Conservation (phyloP, 2,797 vertebrate species). For the Arrhamphus sclerolepis region DNA sequence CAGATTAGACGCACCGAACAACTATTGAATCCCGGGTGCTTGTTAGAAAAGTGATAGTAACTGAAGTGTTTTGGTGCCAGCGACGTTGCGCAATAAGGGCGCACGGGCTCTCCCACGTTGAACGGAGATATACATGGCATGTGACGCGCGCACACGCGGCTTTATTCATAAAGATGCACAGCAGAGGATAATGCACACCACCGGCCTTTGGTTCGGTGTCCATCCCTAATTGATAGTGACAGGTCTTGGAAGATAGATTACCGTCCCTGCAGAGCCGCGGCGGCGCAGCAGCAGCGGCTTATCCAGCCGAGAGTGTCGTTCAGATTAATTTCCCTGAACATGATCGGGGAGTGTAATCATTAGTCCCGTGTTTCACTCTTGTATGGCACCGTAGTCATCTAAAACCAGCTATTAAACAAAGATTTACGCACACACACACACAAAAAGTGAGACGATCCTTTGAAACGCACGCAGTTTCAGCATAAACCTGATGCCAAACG, state of each 20-base stretch:
- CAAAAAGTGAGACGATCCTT: fast-evolving
- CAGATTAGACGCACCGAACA: neutral
- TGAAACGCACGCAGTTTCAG: no score
- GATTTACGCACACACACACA: slow-evolving; percentile 53
- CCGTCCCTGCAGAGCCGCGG: slow-evolving; percentile 23
- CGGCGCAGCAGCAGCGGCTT: slow-evolving; percentile 16
- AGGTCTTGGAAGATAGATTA: slow-evolving; percentile 77
- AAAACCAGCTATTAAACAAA: neutral
- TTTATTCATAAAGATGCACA: slow-evolving; percentile 22
- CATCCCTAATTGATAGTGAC: slow-evolving; percentile 70
- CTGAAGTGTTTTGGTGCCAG: neutral
- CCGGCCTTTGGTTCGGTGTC: slow-evolving; percentile 16
- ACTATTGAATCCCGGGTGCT: neutral
- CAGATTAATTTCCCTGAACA: neutral
- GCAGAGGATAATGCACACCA: slow-evolving; percentile 9
- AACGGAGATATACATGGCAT: slow-evolving; percentile 9
- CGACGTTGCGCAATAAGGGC: slow-evolving; percentile 37
- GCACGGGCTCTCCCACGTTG: slow-evolving; percentile 12
- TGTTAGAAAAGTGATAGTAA: neutral
- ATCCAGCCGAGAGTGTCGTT: neutral
- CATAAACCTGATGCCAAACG: no score
- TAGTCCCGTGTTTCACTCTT: no score
- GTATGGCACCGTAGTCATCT: no score
- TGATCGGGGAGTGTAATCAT: no score
- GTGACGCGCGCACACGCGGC: neutral